Evolutionary conservation across 2,113 vertebrate genomes (phyloP).

Genomic region (Chaetops frenatus): DNA sequence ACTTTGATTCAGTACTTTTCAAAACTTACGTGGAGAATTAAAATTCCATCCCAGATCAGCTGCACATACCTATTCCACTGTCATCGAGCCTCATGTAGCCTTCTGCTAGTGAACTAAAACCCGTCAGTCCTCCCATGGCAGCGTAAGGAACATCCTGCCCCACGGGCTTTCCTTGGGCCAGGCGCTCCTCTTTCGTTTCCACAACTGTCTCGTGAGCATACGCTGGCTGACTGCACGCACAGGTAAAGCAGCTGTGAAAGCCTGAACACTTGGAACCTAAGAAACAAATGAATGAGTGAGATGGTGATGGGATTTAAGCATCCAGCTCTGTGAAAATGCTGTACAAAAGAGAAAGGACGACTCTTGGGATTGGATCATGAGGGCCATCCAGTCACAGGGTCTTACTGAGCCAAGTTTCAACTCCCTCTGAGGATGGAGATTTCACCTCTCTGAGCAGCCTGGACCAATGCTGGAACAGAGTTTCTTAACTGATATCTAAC

Average conservation of each 20-base stretch:
- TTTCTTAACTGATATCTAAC: neutral
- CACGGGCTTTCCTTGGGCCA: constrained; percentile 77
- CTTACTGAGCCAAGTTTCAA: neutral
- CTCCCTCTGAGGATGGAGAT: neutral
- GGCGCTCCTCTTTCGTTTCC: constrained; percentile 82
- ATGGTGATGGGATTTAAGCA: neutral
- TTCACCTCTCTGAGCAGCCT: neutral
- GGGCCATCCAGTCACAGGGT: neutral
- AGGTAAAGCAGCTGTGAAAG: constrained; percentile 83
- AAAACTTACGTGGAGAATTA: neutral
- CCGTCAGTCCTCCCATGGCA: constrained; percentile 88
- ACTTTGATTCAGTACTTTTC: neutral
- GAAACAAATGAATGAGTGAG: neutral
- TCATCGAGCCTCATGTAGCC: constrained; percentile 81
- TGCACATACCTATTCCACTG: constrained; percentile 73
- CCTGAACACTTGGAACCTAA: constrained; percentile 82
- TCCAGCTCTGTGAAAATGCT: neutral
- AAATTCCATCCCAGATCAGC: neutral
- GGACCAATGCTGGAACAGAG: neutral
- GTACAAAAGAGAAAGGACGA: neutral
- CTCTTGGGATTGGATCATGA: neutral
- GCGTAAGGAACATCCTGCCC: constrained; percentile 82
- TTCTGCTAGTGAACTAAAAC: constrained; percentile 86
- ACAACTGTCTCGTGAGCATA: constrained; percentile 82
- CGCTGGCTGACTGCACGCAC: constrained; percentile 83